Evolutionary conservation across 1,140 invertebrate species (phyloP).

Genomic region (Cydia splendana): DNA sequence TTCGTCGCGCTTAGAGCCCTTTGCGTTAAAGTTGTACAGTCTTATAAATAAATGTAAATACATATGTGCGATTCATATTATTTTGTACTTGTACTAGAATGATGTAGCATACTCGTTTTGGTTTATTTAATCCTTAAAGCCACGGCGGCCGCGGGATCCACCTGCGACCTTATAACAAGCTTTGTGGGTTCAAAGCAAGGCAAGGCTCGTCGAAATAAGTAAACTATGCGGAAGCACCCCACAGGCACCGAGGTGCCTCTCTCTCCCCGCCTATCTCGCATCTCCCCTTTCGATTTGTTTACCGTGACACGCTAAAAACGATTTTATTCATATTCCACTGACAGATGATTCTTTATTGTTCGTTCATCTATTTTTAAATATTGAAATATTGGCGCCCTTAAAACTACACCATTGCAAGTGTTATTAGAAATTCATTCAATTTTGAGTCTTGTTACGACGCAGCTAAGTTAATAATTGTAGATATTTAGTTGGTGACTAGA

Average conservation of each 20-base stretch:
- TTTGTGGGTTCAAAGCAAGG: constrained; percentile 16
- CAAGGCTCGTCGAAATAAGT: not conserved
- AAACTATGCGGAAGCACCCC: constrained; percentile 14
- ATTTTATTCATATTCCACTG: constrained; percentile 2
- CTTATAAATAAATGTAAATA: not conserved
- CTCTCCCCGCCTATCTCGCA: constrained; percentile 1
- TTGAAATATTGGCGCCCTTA: not conserved
- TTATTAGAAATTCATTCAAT: not conserved
- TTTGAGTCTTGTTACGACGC: not conserved
- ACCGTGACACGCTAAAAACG: not conserved
- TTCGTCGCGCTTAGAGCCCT: not conserved
- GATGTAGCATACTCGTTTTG: constrained; percentile 14
- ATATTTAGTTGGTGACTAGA: not conserved
- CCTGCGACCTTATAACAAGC: constrained; percentile 18
- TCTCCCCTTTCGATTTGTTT: constrained; percentile 13
- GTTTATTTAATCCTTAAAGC: constrained; percentile 19
- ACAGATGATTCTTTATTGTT: not conserved
- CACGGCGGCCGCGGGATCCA: not conserved
- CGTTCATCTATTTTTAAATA: not conserved
- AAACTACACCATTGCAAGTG: not conserved
- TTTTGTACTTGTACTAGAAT: not conserved
- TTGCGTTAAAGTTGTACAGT: not conserved
- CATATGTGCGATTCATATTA: not conserved
- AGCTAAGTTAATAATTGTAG: not conserved
- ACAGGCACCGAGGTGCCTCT: constrained; percentile 14